Evolutionary conservation across 1,140 invertebrate species (phyloP).

Genomic region (Luehdorfia chinensis): DNA sequence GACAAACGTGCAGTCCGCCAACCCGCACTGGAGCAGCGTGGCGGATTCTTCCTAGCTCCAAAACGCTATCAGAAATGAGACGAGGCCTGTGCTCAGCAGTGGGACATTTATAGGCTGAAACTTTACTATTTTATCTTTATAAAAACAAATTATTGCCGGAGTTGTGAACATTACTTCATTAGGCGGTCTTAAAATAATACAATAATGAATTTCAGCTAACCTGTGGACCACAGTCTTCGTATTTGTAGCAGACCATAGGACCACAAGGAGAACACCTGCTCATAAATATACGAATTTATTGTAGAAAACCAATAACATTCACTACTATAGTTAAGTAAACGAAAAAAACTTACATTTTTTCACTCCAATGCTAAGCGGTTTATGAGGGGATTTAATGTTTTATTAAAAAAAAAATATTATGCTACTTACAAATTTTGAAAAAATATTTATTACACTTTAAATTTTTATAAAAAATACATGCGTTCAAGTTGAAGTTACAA

Average conservation of each 20-base stretch:
- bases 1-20: too few species aligned
- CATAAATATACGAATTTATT: conserved; percentile 28
- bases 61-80: too few species aligned
- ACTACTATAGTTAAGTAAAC: not conserved
- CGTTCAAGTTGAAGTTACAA: conserved; percentile 30
- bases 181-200: too few species aligned
- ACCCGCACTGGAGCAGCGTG: too few species aligned
- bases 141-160: too few species aligned
- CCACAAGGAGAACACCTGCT: conserved; percentile 66
- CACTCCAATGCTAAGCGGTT: conserved; percentile 11
- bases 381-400: conserved; percentile 28
- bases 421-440: conserved; percentile 47
- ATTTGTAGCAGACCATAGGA: conserved; percentile 71
- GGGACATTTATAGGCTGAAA: too few species aligned
- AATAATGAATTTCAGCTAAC: too few species aligned
- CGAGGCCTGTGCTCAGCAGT: too few species aligned
- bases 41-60: too few species aligned
- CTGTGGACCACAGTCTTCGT: conserved; percentile 68
- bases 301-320: too few species aligned
- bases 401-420: conserved; percentile 25
- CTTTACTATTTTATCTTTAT: too few species aligned
- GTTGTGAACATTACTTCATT: too few species aligned
- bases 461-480: conserved; percentile 43
- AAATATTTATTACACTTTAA: conserved; percentile 31
- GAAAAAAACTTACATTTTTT: conserved; percentile 32